phyloP scores from a whole-genome alignment of 2,888 invertebrate genomes.

The Coelinius sp. region DNA sequence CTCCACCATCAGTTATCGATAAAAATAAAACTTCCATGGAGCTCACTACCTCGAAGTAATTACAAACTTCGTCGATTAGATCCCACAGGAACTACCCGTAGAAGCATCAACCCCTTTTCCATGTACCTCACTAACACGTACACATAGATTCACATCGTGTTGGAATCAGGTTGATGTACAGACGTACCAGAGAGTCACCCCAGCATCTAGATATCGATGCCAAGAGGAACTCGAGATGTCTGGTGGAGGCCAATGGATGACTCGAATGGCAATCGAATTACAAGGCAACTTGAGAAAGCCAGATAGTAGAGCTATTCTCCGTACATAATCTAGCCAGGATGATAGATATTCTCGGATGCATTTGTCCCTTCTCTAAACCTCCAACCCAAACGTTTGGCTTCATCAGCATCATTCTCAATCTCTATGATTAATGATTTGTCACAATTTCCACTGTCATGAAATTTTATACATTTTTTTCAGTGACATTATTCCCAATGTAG shows the following conservation, averaged over 20 bases:
- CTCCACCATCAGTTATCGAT: constrained; percentile 58
- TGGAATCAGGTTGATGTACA: constrained; percentile 3
- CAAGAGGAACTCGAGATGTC: not conserved
- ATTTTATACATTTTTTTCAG: constrained; percentile 9
- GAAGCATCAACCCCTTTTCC: constrained; percentile 7
- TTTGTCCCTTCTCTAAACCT: not conserved
- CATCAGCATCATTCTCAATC: constrained; percentile 13
- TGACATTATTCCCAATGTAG: constrained; percentile 25
- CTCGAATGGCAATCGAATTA: constrained; percentile 35
- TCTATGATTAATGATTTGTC: constrained; percentile 36
- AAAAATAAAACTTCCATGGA: constrained; percentile 56
- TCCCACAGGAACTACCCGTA: constrained; percentile 50
- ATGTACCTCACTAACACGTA: not conserved
- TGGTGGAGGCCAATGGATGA: constrained; percentile 12
- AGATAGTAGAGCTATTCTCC: not conserved
- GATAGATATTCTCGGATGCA: constrained; percentile 1
- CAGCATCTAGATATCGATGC: constrained; percentile 25
- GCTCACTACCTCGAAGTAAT: constrained; percentile 54
- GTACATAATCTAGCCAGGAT: not conserved
- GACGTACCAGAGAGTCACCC: not conserved
- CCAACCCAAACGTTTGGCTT: not conserved
- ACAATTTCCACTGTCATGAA: constrained; percentile 32
- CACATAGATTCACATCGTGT: not conserved
- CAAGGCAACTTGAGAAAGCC: constrained; percentile 19
- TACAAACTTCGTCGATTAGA: constrained; percentile 62